phyloP scores from a whole-genome alignment of 2,888 invertebrate genomes.

The Diarsia rubi region DNA sequence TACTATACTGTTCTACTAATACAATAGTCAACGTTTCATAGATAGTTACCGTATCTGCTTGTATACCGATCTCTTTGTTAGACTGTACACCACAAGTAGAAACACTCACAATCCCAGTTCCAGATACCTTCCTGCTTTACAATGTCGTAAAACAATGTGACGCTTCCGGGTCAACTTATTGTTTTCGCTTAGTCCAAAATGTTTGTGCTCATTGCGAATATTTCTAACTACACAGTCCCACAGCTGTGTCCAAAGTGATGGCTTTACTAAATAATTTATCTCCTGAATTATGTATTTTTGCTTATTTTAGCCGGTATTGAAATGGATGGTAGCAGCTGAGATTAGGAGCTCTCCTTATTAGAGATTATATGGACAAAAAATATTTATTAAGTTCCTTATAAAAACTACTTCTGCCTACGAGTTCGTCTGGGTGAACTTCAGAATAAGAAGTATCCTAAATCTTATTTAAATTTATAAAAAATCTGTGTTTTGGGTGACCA shows the following conservation, averaged over 20 bases:
- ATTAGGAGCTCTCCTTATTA: conserved; percentile 34
- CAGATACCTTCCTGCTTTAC: conserved; percentile 64
- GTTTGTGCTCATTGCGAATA: conserved; percentile 61
- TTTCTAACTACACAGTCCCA: conserved; percentile 59
- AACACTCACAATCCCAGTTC: conserved; percentile 61
- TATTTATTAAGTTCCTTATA: neutral
- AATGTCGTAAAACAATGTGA: conserved; percentile 69
- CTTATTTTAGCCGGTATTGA: conserved; percentile 25
- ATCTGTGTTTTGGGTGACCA: neutral
- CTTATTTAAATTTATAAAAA: neutral
- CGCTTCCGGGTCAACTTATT: conserved; percentile 69
- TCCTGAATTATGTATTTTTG: conserved; percentile 53
- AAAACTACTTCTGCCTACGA: neutral
- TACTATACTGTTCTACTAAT: neutral
- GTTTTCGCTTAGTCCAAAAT: conserved; percentile 65
- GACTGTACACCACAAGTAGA: conserved; percentile 38
- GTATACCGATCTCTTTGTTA: conserved; percentile 10
- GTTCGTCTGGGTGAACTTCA: neutral
- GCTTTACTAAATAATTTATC: conserved; percentile 43
- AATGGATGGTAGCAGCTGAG: conserved; percentile 20
- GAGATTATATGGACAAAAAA: conserved; percentile 20
- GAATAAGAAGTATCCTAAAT: neutral
- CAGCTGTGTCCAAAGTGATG: conserved; percentile 53
- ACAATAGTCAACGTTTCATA: neutral
- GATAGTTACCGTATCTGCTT: neutral